Percentiles rank a stretch among this genome's conserved stretches.
Conservation (phyloP, 2,888 invertebrate genomes). For the Apomyelois bistriatella region DNA sequence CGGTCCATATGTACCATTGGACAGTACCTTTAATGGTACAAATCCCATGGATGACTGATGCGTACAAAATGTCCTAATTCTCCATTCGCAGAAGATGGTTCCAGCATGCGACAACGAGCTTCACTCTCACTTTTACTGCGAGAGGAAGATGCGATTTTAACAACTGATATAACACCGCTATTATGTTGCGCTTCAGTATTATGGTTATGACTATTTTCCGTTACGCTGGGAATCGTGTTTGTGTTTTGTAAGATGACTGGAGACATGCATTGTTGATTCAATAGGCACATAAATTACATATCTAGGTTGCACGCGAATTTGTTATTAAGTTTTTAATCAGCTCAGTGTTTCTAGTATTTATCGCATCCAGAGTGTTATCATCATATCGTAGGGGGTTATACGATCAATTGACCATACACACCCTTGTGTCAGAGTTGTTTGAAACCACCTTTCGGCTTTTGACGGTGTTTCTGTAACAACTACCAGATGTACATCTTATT, state of each 20-base stretch:
- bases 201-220: neutral
- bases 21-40: too few relatives aligned
- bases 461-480: too few relatives aligned
- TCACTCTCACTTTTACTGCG: conserved; percentile 55
- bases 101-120: conserved; percentile 17
- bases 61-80: too few relatives aligned
- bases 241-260: neutral
- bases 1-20: neutral
- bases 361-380: too few relatives aligned
- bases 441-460: too few relatives aligned
- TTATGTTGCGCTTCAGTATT: neutral
- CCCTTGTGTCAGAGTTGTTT: too few relatives aligned
- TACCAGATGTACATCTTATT: too few relatives aligned
- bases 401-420: too few relatives aligned
- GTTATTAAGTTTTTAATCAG: neutral
- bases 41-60: too few relatives aligned
- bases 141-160: conserved; percentile 52
- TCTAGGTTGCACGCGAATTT: neutral
- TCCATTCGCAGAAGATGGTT: conserved; percentile 5
- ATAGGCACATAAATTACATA: neutral
- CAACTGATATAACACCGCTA: conserved; percentile 30
- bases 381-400: too few relatives aligned
- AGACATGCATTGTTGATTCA: neutral
- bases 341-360: too few relatives aligned
- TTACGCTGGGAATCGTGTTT: neutral